These are phyloP conservation scores for Iselma pallidipennis DNA, from an alignment of 2,888 invertebrate genomes.

Conservation along the genomic window DNA sequence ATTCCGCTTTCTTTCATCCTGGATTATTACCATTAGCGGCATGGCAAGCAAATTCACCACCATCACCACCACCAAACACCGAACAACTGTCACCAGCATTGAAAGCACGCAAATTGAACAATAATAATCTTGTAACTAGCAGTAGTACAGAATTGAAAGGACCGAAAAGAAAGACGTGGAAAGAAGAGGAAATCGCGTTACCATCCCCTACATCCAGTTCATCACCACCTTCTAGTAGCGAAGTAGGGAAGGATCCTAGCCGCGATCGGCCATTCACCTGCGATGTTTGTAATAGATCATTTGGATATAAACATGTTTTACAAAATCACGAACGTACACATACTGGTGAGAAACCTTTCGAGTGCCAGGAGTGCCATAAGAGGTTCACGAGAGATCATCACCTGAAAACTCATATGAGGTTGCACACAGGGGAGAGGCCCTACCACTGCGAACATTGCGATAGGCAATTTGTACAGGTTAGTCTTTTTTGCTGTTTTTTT, in stretches of 20 bases:
- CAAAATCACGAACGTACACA: constrained; percentile 95
- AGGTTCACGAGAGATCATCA: constrained; percentile 92
- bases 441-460: constrained; percentile 92
- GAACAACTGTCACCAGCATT: constrained; percentile 53
- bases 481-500: too few relatives aligned
- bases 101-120: constrained; percentile 46
- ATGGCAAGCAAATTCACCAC: constrained; percentile 57
- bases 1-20: constrained; percentile 66
- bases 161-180: constrained; percentile 44
- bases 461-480: constrained; percentile 81
- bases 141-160: constrained; percentile 55
- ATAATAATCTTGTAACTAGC: constrained; percentile 54
- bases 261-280: constrained; percentile 88
- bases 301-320: constrained; percentile 92
- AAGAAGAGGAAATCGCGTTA: constrained; percentile 54
- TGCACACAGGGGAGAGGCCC: constrained; percentile 93
- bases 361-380: constrained; percentile 90
- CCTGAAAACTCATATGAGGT: constrained; percentile 87
- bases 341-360: constrained; percentile 93
- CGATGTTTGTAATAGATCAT: constrained; percentile 83
- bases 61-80: constrained; percentile 57
- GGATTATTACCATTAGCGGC: constrained; percentile 62
- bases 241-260: constrained; percentile 43
- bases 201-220: constrained; percentile 62
- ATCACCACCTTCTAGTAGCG: constrained; percentile 57